Percentiles rank a stretch among this genome's conserved stretches.
Evolutionary conservation across 2,888 invertebrate species (phyloP).

Genomic region (Acleris laterana): DNA sequence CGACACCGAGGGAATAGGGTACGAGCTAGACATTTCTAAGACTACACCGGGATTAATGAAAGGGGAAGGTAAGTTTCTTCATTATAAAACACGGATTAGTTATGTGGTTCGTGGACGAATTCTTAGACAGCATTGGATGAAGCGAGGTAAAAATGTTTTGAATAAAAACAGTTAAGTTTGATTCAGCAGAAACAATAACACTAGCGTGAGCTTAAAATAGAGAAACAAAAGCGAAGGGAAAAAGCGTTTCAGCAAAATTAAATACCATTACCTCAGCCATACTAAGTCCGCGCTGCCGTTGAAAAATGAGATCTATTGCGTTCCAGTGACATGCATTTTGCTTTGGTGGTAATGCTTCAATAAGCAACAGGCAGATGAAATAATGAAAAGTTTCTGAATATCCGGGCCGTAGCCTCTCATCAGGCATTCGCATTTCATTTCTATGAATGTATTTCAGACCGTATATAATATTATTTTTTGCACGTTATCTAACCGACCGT

Average conservation of each 20-base stretch:
- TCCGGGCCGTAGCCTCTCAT: constrained; percentile 17
- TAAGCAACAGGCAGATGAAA: constrained; percentile 53
- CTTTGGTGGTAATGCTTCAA: constrained; percentile 9
- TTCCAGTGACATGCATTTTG: background rate
- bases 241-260: constrained; percentile 20
- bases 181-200: constrained; percentile 16
- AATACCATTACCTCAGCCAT: constrained; percentile 17
- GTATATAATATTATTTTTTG: no score
- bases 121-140: no score
- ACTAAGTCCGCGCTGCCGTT: background rate
- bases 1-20: no score
- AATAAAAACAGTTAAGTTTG: background rate
- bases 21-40: no score
- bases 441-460: constrained; percentile 8
- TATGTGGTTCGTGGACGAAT: no score
- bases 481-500: no score
- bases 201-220: constrained; percentile 3
- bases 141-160: background rate
- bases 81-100: no score
- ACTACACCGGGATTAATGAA: no score
- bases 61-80: no score
- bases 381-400: constrained; percentile 41
- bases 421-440: constrained; percentile 9
- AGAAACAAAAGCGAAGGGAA: constrained; percentile 16
- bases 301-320: background rate